Base-by-base conservation (phyloP, 2,113 vertebrate species). In the Odontophorus gujanensis region DNA sequence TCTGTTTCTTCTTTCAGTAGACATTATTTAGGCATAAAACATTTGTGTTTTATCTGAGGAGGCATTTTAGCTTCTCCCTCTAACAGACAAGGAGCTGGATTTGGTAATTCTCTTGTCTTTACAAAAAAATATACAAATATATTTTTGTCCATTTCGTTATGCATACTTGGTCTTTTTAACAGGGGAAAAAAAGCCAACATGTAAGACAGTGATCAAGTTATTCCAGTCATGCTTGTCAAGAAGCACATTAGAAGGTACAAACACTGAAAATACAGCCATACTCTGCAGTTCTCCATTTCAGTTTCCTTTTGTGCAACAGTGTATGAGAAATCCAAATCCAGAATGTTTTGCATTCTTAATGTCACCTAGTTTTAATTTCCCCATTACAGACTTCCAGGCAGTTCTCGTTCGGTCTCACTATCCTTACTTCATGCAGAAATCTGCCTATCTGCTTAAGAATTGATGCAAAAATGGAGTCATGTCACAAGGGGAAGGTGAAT, bases 1-100 rank as follows among this genome's bases (percentile, higher is more conserved):
- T 63, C 5, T 71, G 34, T 91, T 87, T 92, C 71, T 90, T 90
- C 67, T 87, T 92, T 71, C 51, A 71, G 38, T 89, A 77, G 63
- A 63, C 48, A 47, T 34, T 67, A 77, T 72, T 91, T 91, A 87
- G 89, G 40, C 14, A 91, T 92, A 42, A 30, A 78, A 72, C 61
- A 21, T 20, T 92, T 73, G n/a, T 42, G 73, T 91, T 92, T 82
- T 89, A 22, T 79, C 28, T 53, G 38, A 87, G 68, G 57, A 69
- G 45, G 47, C 12, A 34, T 50, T 71, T 51, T 20, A 30, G 34
- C 25, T 15, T 51, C 16, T 74, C 89, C 38, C 42, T 80, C 55
- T 53, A 45, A 38, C 65, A 83, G 72, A 42, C 80, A 78, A 47
- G 77, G 85, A 90, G 38, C 51, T 87, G 76, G 47, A 72, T 80